phyloP scores from a whole-genome alignment of 2,113 vertebrate species.

The Bubo scandiacus region DNA sequence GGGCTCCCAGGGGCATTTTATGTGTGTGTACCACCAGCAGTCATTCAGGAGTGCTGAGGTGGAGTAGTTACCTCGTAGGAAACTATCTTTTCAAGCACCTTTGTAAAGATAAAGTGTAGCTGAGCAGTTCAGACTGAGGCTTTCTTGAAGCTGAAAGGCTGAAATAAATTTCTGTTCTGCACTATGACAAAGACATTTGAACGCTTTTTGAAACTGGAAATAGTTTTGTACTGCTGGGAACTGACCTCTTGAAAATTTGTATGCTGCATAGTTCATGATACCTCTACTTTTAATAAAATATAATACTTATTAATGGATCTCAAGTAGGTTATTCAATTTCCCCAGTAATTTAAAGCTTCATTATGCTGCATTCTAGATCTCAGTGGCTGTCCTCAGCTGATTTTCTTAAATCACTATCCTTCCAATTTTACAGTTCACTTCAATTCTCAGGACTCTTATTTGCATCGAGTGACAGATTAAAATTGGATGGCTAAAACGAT shows the following conservation, averaged over 20 bases:
- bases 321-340: constrained; percentile 37
- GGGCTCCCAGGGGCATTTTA: not conserved
- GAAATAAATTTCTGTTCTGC: not conserved
- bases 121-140: not conserved
- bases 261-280: constrained; percentile 16
- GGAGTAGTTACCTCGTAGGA: not conserved
- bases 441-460: constrained; percentile 42
- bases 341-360: constrained; percentile 44
- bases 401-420: constrained; percentile 24
- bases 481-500: constrained; percentile 12
- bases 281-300: constrained; percentile 34
- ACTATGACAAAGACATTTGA: not conserved
- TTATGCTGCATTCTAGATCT: constrained; percentile 32
- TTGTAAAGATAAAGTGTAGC: not conserved
- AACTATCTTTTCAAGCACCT: not conserved
- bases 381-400: constrained; percentile 23
- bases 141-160: not conserved
- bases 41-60: not conserved
- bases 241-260: constrained; percentile 26
- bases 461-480: constrained; percentile 37
- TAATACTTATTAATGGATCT: constrained; percentile 46
- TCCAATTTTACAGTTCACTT: constrained; percentile 25
- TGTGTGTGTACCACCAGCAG: not conserved
- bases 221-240: not conserved
- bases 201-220: not conserved